These are phyloP conservation scores for Pedetes capensis DNA, from an alignment of 2,113 vertebrate species.

Conservation along the genomic window DNA sequence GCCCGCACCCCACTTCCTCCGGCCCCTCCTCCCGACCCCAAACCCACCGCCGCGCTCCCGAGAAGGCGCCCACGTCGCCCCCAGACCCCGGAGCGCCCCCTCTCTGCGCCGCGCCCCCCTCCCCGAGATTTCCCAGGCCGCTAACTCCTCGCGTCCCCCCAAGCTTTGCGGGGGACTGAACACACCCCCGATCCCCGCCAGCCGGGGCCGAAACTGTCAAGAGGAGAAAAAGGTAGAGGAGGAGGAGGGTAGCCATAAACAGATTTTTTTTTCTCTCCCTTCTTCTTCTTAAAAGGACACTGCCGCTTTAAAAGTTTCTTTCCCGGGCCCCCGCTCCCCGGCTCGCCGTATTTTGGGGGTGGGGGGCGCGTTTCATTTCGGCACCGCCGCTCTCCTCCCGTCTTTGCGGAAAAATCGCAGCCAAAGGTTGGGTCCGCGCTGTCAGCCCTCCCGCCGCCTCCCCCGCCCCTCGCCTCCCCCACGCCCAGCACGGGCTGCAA, in stretches of 20 bases:
- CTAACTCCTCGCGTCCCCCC: slow-evolving; percentile 19
- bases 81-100: not conserved
- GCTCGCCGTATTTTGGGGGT: slow-evolving; percentile 54
- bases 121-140: not conserved
- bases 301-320: slow-evolving; percentile 87
- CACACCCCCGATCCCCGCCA: slow-evolving; percentile 30
- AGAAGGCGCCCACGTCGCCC: not conserved
- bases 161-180: not conserved
- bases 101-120: too few species aligned
- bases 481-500: slow-evolving; percentile 79
- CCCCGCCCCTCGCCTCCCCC: slow-evolving; percentile 77
- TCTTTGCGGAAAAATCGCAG: slow-evolving; percentile 61
- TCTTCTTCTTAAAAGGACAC: slow-evolving; percentile 75
- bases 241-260: slow-evolving; percentile 53
- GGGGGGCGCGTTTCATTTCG: slow-evolving; percentile 77
- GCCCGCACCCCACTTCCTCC: not conserved
- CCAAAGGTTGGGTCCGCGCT: slow-evolving; percentile 53
- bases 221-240: slow-evolving; percentile 66
- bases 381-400: slow-evolving; percentile 65
- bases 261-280: not conserved
- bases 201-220: slow-evolving; percentile 77
- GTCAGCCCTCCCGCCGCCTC: slow-evolving; percentile 62
- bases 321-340: slow-evolving; percentile 73
- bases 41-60: not conserved
- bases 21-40: not conserved